These are phyloP conservation scores for Corythoichthys intestinalis DNA, from an alignment of 2,113 vertebrate genomes.

Conservation along the genomic window DNA sequence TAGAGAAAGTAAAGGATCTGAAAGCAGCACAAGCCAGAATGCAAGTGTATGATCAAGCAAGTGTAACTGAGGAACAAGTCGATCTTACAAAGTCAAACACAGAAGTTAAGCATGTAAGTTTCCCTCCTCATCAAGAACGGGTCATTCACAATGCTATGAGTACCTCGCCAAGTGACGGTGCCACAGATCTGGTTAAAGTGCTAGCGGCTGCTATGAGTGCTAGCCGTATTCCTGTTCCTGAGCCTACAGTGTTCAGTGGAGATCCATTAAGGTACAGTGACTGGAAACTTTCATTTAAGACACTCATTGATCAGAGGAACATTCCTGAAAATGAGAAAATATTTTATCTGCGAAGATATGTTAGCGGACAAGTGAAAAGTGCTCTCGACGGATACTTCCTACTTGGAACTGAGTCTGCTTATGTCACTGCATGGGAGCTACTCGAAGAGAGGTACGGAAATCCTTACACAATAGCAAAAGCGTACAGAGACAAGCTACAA, in stretches of 20 bases:
- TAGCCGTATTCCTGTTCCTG: neutral
- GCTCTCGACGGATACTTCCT: conserved; percentile 25
- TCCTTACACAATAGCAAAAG: conserved; percentile 18
- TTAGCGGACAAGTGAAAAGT: conserved; percentile 19
- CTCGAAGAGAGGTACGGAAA: conserved; percentile 19
- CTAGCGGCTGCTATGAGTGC: neutral
- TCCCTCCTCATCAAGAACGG: neutral
- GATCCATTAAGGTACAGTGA: neutral
- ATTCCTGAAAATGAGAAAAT: neutral
- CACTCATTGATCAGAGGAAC: neutral
- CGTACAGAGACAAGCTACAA: conserved; percentile 32
- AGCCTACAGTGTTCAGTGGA: neutral
- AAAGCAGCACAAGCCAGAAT: too few relatives aligned
- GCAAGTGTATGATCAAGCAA: too few relatives aligned
- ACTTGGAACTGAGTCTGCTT: conserved; percentile 15
- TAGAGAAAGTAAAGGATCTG: conserved; percentile 9
- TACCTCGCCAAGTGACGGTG: neutral
- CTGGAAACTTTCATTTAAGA: neutral
- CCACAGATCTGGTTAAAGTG: neutral
- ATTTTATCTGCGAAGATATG: neutral
- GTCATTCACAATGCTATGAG: neutral
- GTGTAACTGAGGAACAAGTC: neutral
- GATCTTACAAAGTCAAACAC: neutral
- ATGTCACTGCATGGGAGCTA: conserved; percentile 27
- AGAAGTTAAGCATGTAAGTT: neutral